Conservation (phyloP, 2,113 vertebrate genomes). For the Tragelaphus strepsiceros region DNA sequence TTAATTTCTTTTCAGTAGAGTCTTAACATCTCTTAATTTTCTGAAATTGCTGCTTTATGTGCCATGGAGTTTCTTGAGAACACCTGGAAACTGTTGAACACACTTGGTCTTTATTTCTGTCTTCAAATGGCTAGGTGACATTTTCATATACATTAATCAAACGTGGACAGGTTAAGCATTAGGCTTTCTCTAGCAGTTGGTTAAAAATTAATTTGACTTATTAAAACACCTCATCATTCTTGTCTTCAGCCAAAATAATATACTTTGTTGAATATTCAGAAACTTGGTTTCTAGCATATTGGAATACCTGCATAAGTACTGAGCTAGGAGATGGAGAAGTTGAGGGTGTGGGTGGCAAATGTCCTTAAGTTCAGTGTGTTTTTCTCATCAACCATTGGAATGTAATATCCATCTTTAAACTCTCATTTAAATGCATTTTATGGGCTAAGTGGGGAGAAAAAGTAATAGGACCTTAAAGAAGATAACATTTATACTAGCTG, state of each 20-base stretch:
- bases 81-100: background rate
- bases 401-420: background rate
- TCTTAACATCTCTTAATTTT: background rate
- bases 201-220: background rate
- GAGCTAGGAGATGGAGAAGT: background rate
- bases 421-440: background rate
- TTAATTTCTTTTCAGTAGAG: background rate
- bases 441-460: accelerated
- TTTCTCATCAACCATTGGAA: background rate
- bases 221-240: background rate
- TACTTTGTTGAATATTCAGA: background rate
- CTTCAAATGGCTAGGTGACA: background rate
- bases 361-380: background rate
- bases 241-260: background rate
- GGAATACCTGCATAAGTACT: background rate
- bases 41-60: background rate
- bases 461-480: background rate
- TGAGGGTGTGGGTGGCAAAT: background rate
- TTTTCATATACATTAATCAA: background rate
- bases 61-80: background rate
- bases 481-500: background rate
- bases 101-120: background rate
- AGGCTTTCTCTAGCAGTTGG: background rate
- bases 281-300: background rate
- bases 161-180: background rate